A percentile compares a stretch with the other conserved stretches of the same genome.
These are phyloP conservation scores for Rousettus leschenaultii DNA, from an alignment of 2,113 vertebrate genomes.

Conservation along the genomic window DNA sequence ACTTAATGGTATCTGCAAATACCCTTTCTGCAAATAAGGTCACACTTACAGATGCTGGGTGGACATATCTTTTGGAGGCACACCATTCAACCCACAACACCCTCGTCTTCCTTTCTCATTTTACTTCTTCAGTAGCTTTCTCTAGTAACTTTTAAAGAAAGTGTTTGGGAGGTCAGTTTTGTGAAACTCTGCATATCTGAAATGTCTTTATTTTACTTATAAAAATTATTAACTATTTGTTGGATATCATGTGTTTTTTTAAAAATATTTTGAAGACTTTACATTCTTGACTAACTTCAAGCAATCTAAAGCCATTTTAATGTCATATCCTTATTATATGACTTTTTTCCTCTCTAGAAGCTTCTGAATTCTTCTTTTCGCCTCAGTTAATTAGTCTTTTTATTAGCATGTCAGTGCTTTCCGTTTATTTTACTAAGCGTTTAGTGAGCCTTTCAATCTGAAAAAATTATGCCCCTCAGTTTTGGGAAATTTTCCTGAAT, in stretches of 20 bases:
- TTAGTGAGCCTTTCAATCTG: background rate
- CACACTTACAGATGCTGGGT: background rate
- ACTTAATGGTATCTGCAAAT: background rate
- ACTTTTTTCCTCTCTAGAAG: background rate
- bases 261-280: background rate
- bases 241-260: background rate
- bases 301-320: background rate
- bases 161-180: background rate
- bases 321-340: background rate
- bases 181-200: background rate
- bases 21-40: background rate
- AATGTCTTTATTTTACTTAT: background rate
- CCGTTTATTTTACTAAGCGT: background rate
- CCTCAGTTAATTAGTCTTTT: background rate
- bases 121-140: background rate
- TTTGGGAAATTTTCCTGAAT: background rate
- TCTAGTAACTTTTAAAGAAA: background rate
- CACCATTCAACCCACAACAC: background rate
- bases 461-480: background rate
- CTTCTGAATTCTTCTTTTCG: background rate
- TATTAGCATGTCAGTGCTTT: background rate
- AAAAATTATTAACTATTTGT: background rate
- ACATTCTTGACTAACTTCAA: background rate
- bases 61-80: background rate
- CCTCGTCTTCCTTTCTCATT: background rate